phyloP scores from a whole-genome alignment of 1,140 invertebrate genomes.

The Tetramorium simillimum region DNA sequence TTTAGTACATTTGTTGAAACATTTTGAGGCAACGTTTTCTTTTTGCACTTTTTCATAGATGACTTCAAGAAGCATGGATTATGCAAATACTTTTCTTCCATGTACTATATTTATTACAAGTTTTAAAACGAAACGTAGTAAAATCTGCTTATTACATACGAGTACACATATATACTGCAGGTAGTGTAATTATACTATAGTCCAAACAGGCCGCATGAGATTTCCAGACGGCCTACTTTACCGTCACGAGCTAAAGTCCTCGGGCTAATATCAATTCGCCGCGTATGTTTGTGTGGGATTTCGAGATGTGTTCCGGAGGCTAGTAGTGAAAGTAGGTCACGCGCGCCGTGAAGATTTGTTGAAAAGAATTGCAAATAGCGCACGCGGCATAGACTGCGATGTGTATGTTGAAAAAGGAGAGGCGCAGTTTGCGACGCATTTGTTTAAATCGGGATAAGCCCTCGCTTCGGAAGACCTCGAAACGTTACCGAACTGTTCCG shows the following conservation, averaged over 20 bases:
- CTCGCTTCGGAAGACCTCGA: neutral
- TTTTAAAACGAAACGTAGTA: neutral
- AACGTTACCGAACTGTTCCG: neutral
- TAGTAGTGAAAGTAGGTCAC: slow-evolving; percentile 33
- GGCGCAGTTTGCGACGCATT: slow-evolving; percentile 42
- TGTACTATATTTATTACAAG: neutral
- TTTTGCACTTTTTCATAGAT: neutral
- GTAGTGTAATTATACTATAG: neutral
- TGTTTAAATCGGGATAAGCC: slow-evolving; percentile 34
- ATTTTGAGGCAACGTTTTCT: neutral
- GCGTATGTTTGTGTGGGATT: slow-evolving; percentile 15
- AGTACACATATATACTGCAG: neutral
- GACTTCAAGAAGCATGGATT: neutral
- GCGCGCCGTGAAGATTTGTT: slow-evolving; percentile 48
- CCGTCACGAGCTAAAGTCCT: slow-evolving; percentile 18
- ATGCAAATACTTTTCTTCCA: neutral
- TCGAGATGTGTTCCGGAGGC: slow-evolving; percentile 28
- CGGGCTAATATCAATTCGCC: slow-evolving; percentile 32
- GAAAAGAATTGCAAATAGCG: slow-evolving; percentile 56
- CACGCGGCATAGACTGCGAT: neutral
- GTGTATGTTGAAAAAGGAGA: slow-evolving; percentile 25
- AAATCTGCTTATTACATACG: slow-evolving; percentile 27
- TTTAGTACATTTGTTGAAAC: neutral
- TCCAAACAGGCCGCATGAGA: slow-evolving; percentile 13
- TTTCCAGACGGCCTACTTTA: slow-evolving; percentile 39